Evolutionary conservation across 2,113 vertebrate species (phyloP).

Genomic region (Peucedramus taeniatus): DNA sequence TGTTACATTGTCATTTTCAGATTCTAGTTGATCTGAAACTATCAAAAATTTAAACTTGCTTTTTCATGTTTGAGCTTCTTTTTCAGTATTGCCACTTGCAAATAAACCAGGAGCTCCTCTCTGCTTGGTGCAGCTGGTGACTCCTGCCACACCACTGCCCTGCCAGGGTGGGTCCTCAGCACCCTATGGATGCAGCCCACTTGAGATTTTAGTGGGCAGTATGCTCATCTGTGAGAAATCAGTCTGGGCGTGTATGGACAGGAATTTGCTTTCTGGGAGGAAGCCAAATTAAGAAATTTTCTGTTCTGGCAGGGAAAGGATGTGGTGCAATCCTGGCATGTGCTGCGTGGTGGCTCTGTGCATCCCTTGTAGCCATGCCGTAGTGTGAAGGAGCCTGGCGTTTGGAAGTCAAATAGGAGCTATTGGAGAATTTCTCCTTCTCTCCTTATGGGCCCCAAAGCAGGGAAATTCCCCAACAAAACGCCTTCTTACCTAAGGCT

Average conservation of each 20-base stretch:
- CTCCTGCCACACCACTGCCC: not conserved
- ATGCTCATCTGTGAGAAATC: not conserved
- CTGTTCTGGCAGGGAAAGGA: not conserved
- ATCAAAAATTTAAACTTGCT: not conserved
- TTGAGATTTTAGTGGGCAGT: not conserved
- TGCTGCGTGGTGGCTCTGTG: not conserved
- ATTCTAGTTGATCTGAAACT: not conserved
- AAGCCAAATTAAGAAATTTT: not conserved
- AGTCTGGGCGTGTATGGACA: not conserved
- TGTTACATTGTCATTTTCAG: not conserved
- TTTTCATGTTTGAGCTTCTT: not conserved
- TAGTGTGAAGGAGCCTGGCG: not conserved
- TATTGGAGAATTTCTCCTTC: not conserved
- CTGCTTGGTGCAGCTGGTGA: fast-evolving
- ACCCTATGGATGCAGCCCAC: not conserved
- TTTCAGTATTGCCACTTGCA: not conserved
- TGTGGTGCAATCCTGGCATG: not conserved
- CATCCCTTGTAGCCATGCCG: not conserved
- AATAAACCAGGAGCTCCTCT: not conserved
- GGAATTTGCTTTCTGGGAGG: constrained; percentile 21
- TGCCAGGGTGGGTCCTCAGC: not conserved
- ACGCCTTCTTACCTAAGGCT: not conserved
- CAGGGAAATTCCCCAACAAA: not conserved
- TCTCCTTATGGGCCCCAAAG: not conserved
- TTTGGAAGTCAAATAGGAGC: not conserved